Evolutionary conservation across 2,797 vertebrate genomes (phyloP).

Genomic region (Acrossocheilus wenchowensis): DNA sequence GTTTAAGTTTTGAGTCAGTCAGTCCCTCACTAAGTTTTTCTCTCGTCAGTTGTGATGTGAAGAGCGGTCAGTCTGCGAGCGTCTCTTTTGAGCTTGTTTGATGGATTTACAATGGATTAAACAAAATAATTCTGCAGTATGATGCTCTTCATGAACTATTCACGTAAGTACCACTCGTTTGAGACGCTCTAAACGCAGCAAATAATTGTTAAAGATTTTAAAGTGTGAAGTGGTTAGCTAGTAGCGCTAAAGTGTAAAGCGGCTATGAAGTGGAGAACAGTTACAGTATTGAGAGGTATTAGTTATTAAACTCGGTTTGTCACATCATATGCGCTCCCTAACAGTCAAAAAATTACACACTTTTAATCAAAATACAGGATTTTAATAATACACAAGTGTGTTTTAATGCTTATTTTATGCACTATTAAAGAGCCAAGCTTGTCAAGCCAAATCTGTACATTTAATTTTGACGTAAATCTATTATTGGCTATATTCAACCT

Average conservation of each 20-base stretch:
- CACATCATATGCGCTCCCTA: neutral
- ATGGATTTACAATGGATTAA: slow-evolving; percentile 14
- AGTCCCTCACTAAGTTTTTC: slow-evolving; percentile 21
- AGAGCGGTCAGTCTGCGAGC: neutral
- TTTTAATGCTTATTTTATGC: neutral
- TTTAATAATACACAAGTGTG: neutral
- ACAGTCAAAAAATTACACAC: neutral
- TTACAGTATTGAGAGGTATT: neutral
- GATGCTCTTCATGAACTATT: slow-evolving; percentile 9
- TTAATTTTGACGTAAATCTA: neutral
- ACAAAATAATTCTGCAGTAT: slow-evolving; percentile 9
- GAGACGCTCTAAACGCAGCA: neutral
- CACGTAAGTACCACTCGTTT: slow-evolving; percentile 19
- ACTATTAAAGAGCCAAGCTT: neutral
- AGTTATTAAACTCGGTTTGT: neutral
- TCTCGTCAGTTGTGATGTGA: slow-evolving; percentile 16
- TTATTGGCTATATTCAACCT: neutral
- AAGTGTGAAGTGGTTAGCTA: slow-evolving; percentile 18
- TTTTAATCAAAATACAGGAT: neutral
- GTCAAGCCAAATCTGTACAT: neutral
- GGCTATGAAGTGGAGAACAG: neutral
- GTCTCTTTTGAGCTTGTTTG: neutral
- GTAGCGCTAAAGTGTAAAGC: slow-evolving; percentile 26
- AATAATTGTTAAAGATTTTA: neutral
- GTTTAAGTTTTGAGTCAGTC: slow-evolving; percentile 23